Conservation (phyloP, 2,797 vertebrate species). For the Silurus aristotelis region DNA sequence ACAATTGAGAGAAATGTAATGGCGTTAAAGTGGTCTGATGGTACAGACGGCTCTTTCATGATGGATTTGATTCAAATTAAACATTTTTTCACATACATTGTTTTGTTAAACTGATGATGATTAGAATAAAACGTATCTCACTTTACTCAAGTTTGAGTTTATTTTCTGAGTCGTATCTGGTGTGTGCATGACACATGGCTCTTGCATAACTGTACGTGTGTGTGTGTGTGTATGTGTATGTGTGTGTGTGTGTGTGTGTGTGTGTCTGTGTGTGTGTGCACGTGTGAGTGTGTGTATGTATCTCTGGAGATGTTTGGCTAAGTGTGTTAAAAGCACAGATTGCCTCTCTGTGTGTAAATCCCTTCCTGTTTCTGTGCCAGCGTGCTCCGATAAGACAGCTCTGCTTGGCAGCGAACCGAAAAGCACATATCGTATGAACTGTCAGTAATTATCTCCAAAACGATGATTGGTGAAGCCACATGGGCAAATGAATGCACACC, state of each 20-base stretch:
- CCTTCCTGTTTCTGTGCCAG: slow-evolving; percentile 29
- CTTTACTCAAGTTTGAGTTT: not conserved
- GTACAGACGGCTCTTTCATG: not conserved
- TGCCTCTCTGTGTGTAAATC: slow-evolving; percentile 33
- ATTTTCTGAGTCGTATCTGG: not conserved
- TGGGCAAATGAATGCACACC: slow-evolving; percentile 48
- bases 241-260: not conserved
- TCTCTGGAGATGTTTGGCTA: slow-evolving; percentile 20
- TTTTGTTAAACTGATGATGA: not conserved
- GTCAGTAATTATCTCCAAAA: slow-evolving; percentile 57
- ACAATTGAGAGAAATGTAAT: not conserved
- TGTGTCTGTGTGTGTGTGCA: slow-evolving; percentile 1
- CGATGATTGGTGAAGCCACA: slow-evolving; percentile 50
- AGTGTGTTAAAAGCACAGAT: slow-evolving; percentile 43
- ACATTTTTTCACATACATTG: not conserved
- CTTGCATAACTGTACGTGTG: not conserved
- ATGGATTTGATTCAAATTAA: too few species aligned
- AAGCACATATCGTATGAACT: slow-evolving; percentile 56
- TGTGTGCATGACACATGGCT: not conserved
- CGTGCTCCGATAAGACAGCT: slow-evolving; percentile 43
- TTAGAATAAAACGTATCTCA: not conserved
- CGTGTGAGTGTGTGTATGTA: slow-evolving; percentile 3
- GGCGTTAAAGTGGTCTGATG: not conserved
- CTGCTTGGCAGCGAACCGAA: slow-evolving; percentile 43
- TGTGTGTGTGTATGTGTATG: not conserved